These are phyloP conservation scores for Gymnosoma rotundatum DNA, from an alignment of 2,888 invertebrate genomes.

Conservation along the genomic window DNA sequence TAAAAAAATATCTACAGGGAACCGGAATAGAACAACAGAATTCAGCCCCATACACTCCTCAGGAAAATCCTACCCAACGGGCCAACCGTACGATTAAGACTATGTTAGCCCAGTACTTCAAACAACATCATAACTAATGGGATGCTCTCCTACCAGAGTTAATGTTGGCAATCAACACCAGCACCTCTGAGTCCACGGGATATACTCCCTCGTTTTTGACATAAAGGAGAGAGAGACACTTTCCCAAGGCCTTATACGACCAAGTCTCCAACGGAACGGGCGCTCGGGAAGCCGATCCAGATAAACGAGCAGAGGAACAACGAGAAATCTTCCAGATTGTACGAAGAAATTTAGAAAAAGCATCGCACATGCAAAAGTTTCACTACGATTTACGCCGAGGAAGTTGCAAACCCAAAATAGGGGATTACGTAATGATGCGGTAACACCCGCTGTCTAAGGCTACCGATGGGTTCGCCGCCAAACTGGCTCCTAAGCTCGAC, in stretches of 20 bases:
- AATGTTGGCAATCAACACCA: slow-evolving; percentile 9
- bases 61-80: not conserved
- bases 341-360: not conserved
- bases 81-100: not conserved
- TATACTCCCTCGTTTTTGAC: slow-evolving; percentile 13
- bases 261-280: slow-evolving; percentile 7
- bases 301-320: not conserved
- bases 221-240: slow-evolving; percentile 18
- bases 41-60: slow-evolving; percentile 16
- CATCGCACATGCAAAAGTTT: too few species aligned
- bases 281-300: not conserved
- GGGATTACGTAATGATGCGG: not conserved
- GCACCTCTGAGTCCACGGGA: slow-evolving; percentile 15
- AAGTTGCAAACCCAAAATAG: not conserved
- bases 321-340: slow-evolving; percentile 6
- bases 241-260: slow-evolving; percentile 15
- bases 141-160: slow-evolving; percentile 1
- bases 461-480: not conserved
- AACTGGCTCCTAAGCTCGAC: slow-evolving; percentile 6
- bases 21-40: not conserved
- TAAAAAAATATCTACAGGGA: not conserved
- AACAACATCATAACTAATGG: not conserved
- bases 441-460: slow-evolving; percentile 1
- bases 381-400: not conserved
- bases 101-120: not conserved